These are phyloP conservation scores for Cryptoprocta ferox DNA, from an alignment of 2,797 vertebrate genomes.

Conservation along the genomic window DNA sequence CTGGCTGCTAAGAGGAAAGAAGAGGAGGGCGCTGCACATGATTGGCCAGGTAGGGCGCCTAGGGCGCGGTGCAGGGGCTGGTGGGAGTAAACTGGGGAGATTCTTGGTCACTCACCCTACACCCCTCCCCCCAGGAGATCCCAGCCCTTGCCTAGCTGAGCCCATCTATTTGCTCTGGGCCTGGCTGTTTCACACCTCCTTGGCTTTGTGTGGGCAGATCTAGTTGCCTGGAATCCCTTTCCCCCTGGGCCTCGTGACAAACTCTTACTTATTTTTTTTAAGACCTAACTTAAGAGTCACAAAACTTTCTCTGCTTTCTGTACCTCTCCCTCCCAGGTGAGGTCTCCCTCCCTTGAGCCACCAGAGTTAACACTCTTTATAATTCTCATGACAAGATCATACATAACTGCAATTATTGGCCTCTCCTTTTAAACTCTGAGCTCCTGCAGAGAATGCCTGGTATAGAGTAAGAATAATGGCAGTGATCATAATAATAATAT, in stretches of 20 bases:
- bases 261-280: slow-evolving; percentile 53
- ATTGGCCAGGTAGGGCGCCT: slow-evolving; percentile 76
- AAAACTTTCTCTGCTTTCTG: slow-evolving; percentile 68
- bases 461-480: neutral
- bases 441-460: slow-evolving; percentile 23
- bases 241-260: neutral
- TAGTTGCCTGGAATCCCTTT: slow-evolving; percentile 46
- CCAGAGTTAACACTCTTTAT: slow-evolving; percentile 25
- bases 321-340: slow-evolving; percentile 15
- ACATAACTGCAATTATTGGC: slow-evolving; percentile 5
- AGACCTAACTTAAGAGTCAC: slow-evolving; percentile 50
- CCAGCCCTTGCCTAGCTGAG: slow-evolving; percentile 51
- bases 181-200: slow-evolving; percentile 69
- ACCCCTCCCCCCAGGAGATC: neutral
- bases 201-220: slow-evolving; percentile 56
- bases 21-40: slow-evolving; percentile 66
- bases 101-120: slow-evolving; percentile 34
- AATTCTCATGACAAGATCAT: slow-evolving; percentile 37
- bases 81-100: slow-evolving; percentile 73
- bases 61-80: slow-evolving; percentile 57
- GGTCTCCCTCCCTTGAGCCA: slow-evolving; percentile 1
- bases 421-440: slow-evolving; percentile 32
- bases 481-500: neutral
- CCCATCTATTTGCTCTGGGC: slow-evolving; percentile 59
- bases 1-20: slow-evolving; percentile 73